These are phyloP conservation scores for Raphicerus campestris DNA, from an alignment of 2,113 vertebrate genomes.

Conservation along the genomic window DNA sequence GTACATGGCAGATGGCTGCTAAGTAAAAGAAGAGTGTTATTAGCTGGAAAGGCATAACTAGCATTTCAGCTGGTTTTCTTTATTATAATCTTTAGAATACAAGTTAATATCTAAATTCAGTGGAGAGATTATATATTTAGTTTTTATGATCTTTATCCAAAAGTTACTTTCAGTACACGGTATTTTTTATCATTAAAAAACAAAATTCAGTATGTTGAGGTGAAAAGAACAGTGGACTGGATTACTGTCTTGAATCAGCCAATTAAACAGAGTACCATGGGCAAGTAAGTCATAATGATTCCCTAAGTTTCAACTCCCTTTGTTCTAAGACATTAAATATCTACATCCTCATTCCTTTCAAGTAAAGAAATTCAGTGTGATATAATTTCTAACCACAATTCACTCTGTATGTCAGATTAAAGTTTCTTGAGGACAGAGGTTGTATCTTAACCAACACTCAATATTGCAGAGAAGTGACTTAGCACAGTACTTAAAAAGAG, in stretches of 20 bases:
- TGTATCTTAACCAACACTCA: neutral
- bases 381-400: slow-evolving; percentile 16
- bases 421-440: neutral
- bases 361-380: neutral
- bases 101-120: slow-evolving; percentile 20
- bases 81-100: slow-evolving; percentile 9
- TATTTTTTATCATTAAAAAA: slow-evolving; percentile 18
- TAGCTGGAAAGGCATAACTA: slow-evolving; percentile 5
- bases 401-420: neutral
- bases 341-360: slow-evolving; percentile 11
- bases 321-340: neutral
- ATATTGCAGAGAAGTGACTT: neutral
- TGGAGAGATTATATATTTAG: neutral
- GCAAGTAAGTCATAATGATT: neutral
- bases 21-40: neutral
- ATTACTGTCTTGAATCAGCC: slow-evolving; percentile 2
- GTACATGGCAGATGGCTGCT: neutral
- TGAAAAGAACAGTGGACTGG: slow-evolving; percentile 23
- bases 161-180: neutral
- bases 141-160: slow-evolving; percentile 25
- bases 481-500: neutral
- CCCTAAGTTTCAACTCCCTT: neutral
- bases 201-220: slow-evolving; percentile 17
- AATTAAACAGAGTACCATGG: neutral
- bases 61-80: neutral